These are phyloP conservation scores for Macaca mulatta DNA, from an alignment of 2,113 vertebrate genomes.

Conservation along the genomic window DNA sequence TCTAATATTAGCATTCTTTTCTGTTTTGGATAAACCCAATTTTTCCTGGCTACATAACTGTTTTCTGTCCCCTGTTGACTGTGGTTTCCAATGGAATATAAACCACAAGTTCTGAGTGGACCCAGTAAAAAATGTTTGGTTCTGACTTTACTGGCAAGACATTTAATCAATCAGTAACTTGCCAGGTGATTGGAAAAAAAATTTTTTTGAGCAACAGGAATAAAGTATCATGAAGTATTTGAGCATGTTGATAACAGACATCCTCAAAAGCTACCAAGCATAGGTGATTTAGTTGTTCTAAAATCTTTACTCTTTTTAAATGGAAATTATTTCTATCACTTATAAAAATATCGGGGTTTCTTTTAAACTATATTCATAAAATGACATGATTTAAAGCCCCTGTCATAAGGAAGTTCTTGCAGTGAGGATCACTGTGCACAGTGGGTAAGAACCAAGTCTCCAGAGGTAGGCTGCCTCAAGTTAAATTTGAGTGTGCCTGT, in stretches of 20 bases:
- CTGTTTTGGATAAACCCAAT: slow-evolving; percentile 42
- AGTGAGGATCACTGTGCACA: background rate
- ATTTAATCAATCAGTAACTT: slow-evolving; percentile 37
- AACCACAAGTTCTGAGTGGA: slow-evolving; percentile 39
- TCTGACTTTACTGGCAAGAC: slow-evolving; percentile 12
- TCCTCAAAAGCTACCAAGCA: background rate
- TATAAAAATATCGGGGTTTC: background rate
- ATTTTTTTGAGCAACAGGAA: background rate
- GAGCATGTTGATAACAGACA: slow-evolving; percentile 6
- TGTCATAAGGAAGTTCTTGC: background rate
- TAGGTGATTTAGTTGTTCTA: background rate
- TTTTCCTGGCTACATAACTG: slow-evolving; percentile 49
- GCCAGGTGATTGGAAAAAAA: background rate
- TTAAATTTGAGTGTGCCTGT: background rate
- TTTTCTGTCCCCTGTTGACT: background rate
- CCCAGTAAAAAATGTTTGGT: slow-evolving; percentile 22
- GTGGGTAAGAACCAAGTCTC: background rate
- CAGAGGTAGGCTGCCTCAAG: background rate
- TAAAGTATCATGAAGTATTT: slow-evolving; percentile 7
- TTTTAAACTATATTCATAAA: background rate
- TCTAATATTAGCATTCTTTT: slow-evolving; percentile 55
- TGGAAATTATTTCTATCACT: slow-evolving; percentile 2
- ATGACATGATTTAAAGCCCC: background rate
- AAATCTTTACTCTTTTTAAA: slow-evolving; percentile 33
- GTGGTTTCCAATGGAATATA: slow-evolving; percentile 32